Evolutionary conservation across 1,140 invertebrate genomes (phyloP).

Genomic region (Listronotus oregonensis): DNA sequence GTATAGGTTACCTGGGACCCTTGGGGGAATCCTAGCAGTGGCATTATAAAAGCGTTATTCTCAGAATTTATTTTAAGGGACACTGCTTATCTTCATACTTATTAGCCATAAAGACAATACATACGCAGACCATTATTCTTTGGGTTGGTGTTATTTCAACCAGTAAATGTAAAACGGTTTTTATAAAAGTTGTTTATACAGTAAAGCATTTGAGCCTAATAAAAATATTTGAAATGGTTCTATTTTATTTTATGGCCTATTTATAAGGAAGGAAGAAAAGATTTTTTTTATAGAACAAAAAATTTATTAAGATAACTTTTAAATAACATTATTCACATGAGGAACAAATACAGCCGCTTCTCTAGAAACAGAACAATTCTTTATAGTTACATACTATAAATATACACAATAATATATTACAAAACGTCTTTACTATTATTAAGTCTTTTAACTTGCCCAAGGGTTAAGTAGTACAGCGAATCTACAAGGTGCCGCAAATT

Average conservation of each 20-base stretch:
- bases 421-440: constrained; percentile 53
- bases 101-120: not conserved
- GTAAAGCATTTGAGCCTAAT: not conserved
- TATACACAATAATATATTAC: constrained; percentile 54
- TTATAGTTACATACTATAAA: constrained; percentile 52
- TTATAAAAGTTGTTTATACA: not conserved
- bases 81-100: no score
- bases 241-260: not conserved
- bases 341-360: constrained; percentile 56
- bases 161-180: not conserved
- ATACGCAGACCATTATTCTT: not conserved
- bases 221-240: not conserved
- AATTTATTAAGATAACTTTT: constrained; percentile 54
- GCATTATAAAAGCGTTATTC: constrained; percentile 22
- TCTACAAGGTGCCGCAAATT: constrained; percentile 23
- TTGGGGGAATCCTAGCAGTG: constrained; percentile 23
- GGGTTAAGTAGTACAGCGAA: constrained; percentile 50
- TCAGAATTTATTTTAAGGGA: constrained; percentile 7
- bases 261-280: not conserved
- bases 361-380: constrained; percentile 55
- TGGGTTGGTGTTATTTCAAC: not conserved
- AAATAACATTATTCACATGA: constrained; percentile 55
- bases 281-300: constrained; percentile 45
- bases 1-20: constrained; percentile 23
- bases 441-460: constrained; percentile 54